Evolutionary conservation across 2,113 vertebrate species (phyloP), one percentile per base, ranked within the genome.

Genomic region (Tupaia tana): DNA sequence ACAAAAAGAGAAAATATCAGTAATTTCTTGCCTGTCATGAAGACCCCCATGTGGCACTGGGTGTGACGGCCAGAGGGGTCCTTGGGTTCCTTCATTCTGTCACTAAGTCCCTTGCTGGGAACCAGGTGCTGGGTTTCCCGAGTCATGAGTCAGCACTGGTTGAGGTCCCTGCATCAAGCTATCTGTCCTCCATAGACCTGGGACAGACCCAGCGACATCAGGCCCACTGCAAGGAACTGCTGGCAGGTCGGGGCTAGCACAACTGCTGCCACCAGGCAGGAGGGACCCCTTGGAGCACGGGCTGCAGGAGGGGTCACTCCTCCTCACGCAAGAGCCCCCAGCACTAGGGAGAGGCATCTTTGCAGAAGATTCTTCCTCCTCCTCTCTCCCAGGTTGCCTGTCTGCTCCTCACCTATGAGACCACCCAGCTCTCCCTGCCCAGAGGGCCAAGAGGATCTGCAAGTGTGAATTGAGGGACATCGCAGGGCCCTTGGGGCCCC

Each of bases 141-240:
- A 22, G 58, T 54, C 15, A 22, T 16, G 66, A 94, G 82, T 34
- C 25, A 80, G 77, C 22, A 52, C 3, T 89, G 59, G 29, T 64
- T 75, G 8, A 79, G 89, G 64, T 34, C 78, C 92, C 20, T 52
- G 11, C 25, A n/a, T 67, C 54, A 59, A 56, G 20, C 19, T 12
- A 0, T 74, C 78, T 92, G 58, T 69, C 64, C 69, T 27, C 69
- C 43, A 31, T 20, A 91, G 67, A 90, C 69, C 56, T 20, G 64
- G 19, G n/a, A 7, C 1, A 8, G 66, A 56, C 61, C 56, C 14
- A 34, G 9, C 0, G 0, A 14, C 16, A 18, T 14, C n/a, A 69
- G 59, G 12, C 43, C 61, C 52, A n/a, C 24, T 31, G 52, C 58
- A 61, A 71, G 58, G 58, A 67, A 7, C 78, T 25, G 6, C 79